Evolutionary conservation across 2,113 vertebrate genomes (phyloP).

Genomic region (Scytalopus superciliaris): DNA sequence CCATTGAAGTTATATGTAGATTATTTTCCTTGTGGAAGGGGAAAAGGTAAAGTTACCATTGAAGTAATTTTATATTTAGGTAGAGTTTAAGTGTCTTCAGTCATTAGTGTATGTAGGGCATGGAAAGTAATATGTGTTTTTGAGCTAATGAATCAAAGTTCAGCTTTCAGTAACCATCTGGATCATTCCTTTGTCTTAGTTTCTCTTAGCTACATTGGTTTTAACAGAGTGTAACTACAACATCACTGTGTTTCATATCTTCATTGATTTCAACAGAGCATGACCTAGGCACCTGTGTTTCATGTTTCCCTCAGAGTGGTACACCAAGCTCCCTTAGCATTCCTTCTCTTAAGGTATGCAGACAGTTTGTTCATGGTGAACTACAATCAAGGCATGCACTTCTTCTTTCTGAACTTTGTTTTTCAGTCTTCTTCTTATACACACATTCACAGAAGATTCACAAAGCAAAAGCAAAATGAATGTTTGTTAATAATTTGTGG

Average conservation of each 20-base stretch:
- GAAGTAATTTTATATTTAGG: neutral
- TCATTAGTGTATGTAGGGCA: neutral
- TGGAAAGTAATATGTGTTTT: neutral
- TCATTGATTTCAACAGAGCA: neutral
- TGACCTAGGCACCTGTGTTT: neutral
- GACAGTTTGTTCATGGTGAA: neutral
- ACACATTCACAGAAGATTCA: neutral
- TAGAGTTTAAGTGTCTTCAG: neutral
- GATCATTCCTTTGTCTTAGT: neutral
- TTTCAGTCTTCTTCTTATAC: neutral
- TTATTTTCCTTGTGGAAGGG: neutral
- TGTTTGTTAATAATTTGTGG: neutral
- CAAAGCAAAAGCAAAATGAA: neutral
- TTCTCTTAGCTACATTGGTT: neutral
- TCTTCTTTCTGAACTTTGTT: neutral
- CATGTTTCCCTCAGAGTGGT: neutral
- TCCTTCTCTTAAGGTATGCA: neutral
- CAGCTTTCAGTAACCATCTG: neutral
- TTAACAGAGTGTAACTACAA: neutral
- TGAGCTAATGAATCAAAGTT: neutral
- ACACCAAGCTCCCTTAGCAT: neutral
- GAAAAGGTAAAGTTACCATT: neutral
- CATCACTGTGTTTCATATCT: neutral
- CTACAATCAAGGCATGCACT: neutral
- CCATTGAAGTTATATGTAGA: neutral